Percentiles rank a stretch among this genome's conserved stretches.
phyloP scores from a whole-genome alignment of 2,888 invertebrate genomes.

The Cyrtodaria siliqua region DNA sequence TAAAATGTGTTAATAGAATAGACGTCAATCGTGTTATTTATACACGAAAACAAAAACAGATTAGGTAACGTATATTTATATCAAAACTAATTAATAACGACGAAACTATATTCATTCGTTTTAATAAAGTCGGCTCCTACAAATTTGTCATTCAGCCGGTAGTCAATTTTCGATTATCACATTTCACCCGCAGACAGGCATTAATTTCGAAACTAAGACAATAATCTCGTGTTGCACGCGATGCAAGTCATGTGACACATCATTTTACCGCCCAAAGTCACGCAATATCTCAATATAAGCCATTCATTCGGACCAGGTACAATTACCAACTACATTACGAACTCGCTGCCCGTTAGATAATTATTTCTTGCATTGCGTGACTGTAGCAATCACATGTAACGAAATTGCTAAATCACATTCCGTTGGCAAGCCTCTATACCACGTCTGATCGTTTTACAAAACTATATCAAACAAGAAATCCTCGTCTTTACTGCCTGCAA shows the following conservation, averaged over 20 bases:
- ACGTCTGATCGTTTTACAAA: too few relatives aligned
- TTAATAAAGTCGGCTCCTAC: slow-evolving; percentile 13
- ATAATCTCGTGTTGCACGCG: slow-evolving; percentile 61
- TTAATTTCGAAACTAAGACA: slow-evolving; percentile 60
- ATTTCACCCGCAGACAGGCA: slow-evolving; percentile 60
- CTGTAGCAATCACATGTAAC: slow-evolving; percentile 43
- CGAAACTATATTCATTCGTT: not conserved
- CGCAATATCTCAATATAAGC: slow-evolving; percentile 60
- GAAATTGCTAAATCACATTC: slow-evolving; percentile 64
- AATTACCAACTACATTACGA: slow-evolving; percentile 63
- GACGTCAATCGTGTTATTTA: too few relatives aligned
- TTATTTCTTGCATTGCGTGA: slow-evolving; percentile 61
- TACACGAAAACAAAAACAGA: too few relatives aligned
- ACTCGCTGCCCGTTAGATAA: slow-evolving; percentile 60
- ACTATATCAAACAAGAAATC: too few relatives aligned
- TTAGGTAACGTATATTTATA: too few relatives aligned
- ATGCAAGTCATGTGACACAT: slow-evolving; percentile 61
- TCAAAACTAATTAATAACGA: too few relatives aligned
- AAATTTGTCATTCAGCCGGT: slow-evolving; percentile 51
- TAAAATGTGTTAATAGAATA: too few relatives aligned
- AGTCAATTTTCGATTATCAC: slow-evolving; percentile 65
- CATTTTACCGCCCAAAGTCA: slow-evolving; percentile 55
- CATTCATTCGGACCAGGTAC: slow-evolving; percentile 63
- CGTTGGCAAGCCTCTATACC: slow-evolving; percentile 32
- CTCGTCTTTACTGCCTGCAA: too few relatives aligned